Evolutionary conservation across 1,140 invertebrate genomes (phyloP).

Genomic region (Cydia strobilella): DNA sequence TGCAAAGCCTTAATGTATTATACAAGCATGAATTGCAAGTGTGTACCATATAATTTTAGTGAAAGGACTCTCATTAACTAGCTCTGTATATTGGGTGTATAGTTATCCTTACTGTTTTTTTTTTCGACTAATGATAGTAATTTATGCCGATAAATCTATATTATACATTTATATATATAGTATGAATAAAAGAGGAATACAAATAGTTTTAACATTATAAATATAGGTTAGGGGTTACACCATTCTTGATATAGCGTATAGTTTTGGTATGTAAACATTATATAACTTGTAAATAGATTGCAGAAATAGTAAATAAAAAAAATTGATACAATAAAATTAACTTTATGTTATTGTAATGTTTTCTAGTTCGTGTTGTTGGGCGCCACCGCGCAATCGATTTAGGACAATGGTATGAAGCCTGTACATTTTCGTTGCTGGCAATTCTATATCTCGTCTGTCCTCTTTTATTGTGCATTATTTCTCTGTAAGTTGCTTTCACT

Average conservation of each 20-base stretch:
- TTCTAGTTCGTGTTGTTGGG: slow-evolving; percentile 66
- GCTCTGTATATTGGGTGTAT: slow-evolving; percentile 79
- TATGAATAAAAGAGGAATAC: slow-evolving; percentile 70
- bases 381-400: slow-evolving; percentile 31
- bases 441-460: slow-evolving; percentile 55
- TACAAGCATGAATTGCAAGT: slow-evolving; percentile 64
- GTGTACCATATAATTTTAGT: slow-evolving; percentile 75
- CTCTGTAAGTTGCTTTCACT: slow-evolving; percentile 78
- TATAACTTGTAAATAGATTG: slow-evolving; percentile 76
- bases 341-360: slow-evolving; percentile 77
- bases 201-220: slow-evolving; percentile 77
- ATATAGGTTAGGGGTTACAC: slow-evolving; percentile 76
- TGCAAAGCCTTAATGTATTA: slow-evolving; percentile 71
- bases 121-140: slow-evolving; percentile 77
- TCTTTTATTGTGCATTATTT: slow-evolving; percentile 77
- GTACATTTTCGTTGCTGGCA: slow-evolving; percentile 66
- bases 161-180: slow-evolving; percentile 65
- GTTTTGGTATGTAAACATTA: slow-evolving; percentile 78
- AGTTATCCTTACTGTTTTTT: slow-evolving; percentile 71
- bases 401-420: slow-evolving; percentile 50
- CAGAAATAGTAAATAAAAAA: slow-evolving; percentile 72
- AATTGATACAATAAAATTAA: slow-evolving; percentile 79
- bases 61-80: slow-evolving; percentile 64
- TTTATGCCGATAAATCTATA: slow-evolving; percentile 78
- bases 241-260: slow-evolving; percentile 72